phyloP scores from a whole-genome alignment of 2,888 invertebrate species.

The Poecilobothrus nobilitatus region DNA sequence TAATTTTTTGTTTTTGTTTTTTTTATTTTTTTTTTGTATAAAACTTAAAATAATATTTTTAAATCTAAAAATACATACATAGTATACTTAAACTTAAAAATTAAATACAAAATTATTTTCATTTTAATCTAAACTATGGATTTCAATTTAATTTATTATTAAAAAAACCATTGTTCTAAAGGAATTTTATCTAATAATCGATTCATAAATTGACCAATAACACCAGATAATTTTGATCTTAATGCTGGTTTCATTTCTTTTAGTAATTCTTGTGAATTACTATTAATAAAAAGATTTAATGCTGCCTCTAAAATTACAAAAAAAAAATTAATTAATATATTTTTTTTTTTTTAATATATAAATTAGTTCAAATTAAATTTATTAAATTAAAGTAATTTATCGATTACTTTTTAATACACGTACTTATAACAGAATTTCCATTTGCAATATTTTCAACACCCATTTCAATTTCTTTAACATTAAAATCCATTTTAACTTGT shows the following conservation, averaged over 20 bases:
- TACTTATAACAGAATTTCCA: constrained; percentile 71
- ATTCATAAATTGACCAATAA: constrained; percentile 60
- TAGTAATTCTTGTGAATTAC: constrained; percentile 72
- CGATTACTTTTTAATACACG: constrained; percentile 33
- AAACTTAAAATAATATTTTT: no score
- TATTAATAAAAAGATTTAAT: constrained; percentile 76
- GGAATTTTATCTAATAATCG: constrained; percentile 68
- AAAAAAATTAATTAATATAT: constrained; percentile 5
- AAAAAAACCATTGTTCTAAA: constrained; percentile 64
- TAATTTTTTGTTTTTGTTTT: no score
- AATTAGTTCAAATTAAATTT: no score
- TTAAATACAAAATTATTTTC: no score
- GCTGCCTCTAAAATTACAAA: constrained; percentile 58
- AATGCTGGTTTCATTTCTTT: constrained; percentile 83
- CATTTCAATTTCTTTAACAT: constrained; percentile 73
- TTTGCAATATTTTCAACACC: constrained; percentile 77
- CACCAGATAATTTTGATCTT: constrained; percentile 63
- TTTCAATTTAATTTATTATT: no score
- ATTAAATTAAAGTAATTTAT: neutral
- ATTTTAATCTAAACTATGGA: neutral
- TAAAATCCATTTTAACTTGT: constrained; percentile 78
- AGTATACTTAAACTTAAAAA: no score
- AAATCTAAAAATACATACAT: no score
- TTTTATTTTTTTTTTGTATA: no score
- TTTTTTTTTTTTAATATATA: no score